phyloP scores from a whole-genome alignment of 2,797 vertebrate species.

The Sebastes itinus region DNA sequence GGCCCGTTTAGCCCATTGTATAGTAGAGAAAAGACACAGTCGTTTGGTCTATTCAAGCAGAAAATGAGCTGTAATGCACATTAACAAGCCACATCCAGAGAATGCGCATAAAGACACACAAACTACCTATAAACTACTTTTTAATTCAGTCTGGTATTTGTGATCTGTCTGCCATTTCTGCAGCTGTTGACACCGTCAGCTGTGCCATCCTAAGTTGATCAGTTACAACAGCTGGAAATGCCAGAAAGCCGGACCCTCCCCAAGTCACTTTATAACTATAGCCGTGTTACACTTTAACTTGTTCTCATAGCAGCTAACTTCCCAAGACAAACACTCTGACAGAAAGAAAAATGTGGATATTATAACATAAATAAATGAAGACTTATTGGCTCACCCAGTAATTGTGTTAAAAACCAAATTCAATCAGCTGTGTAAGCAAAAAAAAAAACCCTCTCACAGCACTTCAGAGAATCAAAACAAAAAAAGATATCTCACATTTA shows the following conservation, averaged over 20 bases:
- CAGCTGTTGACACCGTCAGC: slow-evolving; percentile 47
- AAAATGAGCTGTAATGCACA: slow-evolving; percentile 5
- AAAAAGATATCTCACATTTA: not conserved
- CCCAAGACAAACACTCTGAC: not conserved
- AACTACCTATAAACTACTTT: not conserved
- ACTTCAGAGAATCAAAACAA: not conserved
- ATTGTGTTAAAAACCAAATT: not conserved
- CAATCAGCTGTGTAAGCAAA: not conserved
- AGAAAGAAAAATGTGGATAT: not conserved
- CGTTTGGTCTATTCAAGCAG: slow-evolving; percentile 1
- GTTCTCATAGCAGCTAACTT: not conserved
- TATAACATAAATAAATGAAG: not conserved
- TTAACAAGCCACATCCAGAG: not conserved
- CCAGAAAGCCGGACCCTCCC: not conserved
- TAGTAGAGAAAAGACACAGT: not conserved
- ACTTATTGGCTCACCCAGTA: not conserved
- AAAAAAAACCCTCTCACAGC: not conserved
- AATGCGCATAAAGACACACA: not conserved
- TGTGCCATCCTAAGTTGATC: slow-evolving; percentile 28
- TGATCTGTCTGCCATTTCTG: not conserved
- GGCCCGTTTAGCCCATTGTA: slow-evolving; percentile 39
- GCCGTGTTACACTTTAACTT: not conserved
- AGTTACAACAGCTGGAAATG: slow-evolving; percentile 62
- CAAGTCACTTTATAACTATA: not conserved
- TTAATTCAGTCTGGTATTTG: not conserved